A percentile compares a stretch with the other conserved stretches of the same genome.
Conservation (phyloP, 2,113 vertebrate genomes). For the Trinectes maculatus region DNA sequence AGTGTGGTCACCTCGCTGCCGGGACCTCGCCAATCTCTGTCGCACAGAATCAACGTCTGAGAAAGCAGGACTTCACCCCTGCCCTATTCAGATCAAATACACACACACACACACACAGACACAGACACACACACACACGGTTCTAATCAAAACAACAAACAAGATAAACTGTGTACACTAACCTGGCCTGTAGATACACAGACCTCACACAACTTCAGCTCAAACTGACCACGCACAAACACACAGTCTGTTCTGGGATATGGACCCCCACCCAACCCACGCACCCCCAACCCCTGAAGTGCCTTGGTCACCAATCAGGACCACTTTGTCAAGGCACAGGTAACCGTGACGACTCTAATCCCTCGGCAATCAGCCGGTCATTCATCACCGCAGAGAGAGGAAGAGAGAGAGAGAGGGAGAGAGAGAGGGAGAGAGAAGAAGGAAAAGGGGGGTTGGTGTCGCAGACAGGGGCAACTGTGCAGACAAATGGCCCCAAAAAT, state of each 20-base stretch:
- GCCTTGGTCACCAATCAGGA: conserved; percentile 78
- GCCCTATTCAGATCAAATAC: conserved; percentile 38
- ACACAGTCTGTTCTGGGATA: conserved; percentile 52
- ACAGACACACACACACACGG: conserved; percentile 12
- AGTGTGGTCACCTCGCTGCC: conserved; percentile 71
- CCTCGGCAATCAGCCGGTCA: conserved; percentile 76
- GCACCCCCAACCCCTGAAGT: conserved; percentile 38
- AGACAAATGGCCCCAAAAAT: conserved; percentile 83
- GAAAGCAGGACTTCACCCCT: conserved; percentile 30
- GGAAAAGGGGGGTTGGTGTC: conserved; percentile 35
- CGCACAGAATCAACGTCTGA: conserved; percentile 63
- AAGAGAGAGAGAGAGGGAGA: conserved; percentile 35
- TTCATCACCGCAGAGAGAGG: conserved; percentile 74
- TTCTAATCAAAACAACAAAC: conserved; percentile 60
- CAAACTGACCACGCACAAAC: conserved; percentile 39
- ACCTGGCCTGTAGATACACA: conserved; percentile 33
- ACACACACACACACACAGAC: conserved; percentile 25
- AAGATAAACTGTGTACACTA: conserved; percentile 59
- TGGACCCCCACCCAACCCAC: conserved; percentile 40
- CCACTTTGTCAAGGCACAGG: conserved; percentile 81
- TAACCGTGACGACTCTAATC: conserved; percentile 82
- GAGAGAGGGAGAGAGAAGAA: conserved; percentile 35
- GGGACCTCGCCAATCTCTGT: conserved; percentile 80
- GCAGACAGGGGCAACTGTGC: conserved; percentile 73
- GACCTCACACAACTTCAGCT: conserved; percentile 51